Conservation (phyloP, 2,113 vertebrate species). For the Mus pahari region DNA sequence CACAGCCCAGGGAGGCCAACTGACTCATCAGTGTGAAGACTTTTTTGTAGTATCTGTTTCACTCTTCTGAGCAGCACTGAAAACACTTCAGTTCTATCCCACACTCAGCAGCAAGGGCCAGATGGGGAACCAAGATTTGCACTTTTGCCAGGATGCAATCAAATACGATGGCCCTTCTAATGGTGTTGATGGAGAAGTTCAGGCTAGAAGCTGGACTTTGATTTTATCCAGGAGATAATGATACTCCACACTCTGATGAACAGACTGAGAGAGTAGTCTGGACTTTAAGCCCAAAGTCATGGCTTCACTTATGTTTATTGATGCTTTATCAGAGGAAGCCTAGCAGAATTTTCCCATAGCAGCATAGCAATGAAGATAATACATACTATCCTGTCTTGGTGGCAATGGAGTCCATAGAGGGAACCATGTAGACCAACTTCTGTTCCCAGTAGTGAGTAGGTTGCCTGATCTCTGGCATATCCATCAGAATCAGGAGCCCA, state of each 20-base stretch:
- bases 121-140: neutral
- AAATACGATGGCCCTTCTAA: neutral
- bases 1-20: neutral
- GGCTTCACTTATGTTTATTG: neutral
- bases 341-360: neutral
- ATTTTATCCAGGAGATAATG: neutral
- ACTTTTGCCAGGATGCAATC: neutral
- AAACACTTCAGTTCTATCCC: neutral
- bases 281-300: neutral
- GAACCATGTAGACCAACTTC: neutral
- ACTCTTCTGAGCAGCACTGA: neutral
- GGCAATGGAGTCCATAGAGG: neutral
- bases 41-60: neutral
- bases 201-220: neutral
- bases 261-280: neutral
- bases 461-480: neutral
- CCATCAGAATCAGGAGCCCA: neutral
- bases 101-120: neutral
- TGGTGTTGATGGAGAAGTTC: neutral
- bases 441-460: accelerated
- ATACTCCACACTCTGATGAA: accelerated
- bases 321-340: neutral
- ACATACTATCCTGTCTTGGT: accelerated
- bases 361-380: neutral
- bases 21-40: neutral